A percentile compares a stretch with the other conserved stretches of the same genome.
These are phyloP conservation scores for Platorchestia sp. DNA, from an alignment of 1,140 invertebrate species.

Conservation along the genomic window DNA sequence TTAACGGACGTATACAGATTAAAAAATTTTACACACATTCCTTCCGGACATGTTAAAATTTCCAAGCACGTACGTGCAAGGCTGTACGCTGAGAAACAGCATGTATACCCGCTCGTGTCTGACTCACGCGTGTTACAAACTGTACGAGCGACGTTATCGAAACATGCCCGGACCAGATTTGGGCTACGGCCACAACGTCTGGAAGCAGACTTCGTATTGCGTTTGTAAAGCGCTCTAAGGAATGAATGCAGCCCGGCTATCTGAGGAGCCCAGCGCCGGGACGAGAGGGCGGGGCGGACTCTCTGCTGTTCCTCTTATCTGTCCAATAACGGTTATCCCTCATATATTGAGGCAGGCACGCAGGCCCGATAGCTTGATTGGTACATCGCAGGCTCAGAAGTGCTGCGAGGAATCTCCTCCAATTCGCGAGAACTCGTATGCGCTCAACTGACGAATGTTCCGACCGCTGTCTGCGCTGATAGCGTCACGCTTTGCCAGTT, in stretches of 20 bases:
- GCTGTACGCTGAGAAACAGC: too few species aligned
- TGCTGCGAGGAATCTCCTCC: neutral
- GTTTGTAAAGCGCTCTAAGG: neutral
- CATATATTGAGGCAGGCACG: conserved; percentile 32
- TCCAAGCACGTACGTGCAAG: neutral
- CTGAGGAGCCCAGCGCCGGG: neutral
- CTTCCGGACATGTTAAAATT: neutral
- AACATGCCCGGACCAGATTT: too few species aligned
- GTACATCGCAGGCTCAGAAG: conserved; percentile 3
- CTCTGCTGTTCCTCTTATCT: neutral
- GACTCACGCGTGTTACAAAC: too few species aligned
- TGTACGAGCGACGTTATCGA: too few species aligned
- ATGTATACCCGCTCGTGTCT: too few species aligned
- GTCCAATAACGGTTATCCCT: conserved; percentile 41
- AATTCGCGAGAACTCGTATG: neutral
- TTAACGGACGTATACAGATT: neutral
- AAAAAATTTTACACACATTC: neutral
- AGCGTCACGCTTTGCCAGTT: neutral
- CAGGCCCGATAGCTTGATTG: conserved; percentile 24
- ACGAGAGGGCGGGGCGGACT: neutral
- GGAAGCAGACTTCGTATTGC: neutral
- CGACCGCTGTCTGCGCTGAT: neutral
- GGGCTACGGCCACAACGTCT: neutral
- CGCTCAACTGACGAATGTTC: neutral
- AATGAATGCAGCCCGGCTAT: neutral